Base-by-base conservation (phyloP, 2,888 invertebrate genomes). In the Caenorhabditis afra region DNA sequence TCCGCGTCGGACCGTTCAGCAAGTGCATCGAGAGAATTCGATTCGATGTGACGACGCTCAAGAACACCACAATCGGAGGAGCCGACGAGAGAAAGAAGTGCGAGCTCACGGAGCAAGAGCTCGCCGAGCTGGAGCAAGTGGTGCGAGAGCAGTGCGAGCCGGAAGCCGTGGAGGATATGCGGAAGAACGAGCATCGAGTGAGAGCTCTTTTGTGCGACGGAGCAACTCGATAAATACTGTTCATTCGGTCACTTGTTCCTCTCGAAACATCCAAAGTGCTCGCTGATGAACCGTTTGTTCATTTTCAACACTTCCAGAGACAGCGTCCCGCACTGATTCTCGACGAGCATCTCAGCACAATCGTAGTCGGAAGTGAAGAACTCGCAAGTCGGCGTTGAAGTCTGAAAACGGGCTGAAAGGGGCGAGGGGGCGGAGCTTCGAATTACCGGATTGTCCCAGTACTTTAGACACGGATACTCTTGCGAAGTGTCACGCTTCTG, bases 1-100 rank as follows among this genome's bases (percentile, higher is more conserved):
- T 70, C 29, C 59, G 52, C 41, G 59, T 70, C 20, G 68, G 68
- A 29, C 52, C 59, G 35, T 70, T 61, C 61, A 70, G 52, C 35
- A 59, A 61, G 37, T 70, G 68, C 29, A 58, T 70, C 16, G 58
- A 53, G 20, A 70, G 44, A 49, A 59, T 50, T 5, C 29, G 41
- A 29, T 70, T 61, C 44, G 68, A 70, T 10, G 20, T 70, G 5
- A 50, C 23, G 12, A 52, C 39, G 12, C 45, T 70, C 44, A 70
- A 53, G 37, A 70, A 70, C 53, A 45, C 18, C 3, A 52, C 50
- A 1, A 29, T 23, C 4, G 50, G 16, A 18, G 10, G 23, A 12
- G 16, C 29, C 0, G 44, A 29, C 50, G 16, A 39, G n/a, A n/a
- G n/a, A n/a, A n/a, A n/a, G n/a, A 68, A 44, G 14, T 70, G 68